Conservation (phyloP, 1,140 invertebrate species). For the Drosophila biarmipes region DNA sequence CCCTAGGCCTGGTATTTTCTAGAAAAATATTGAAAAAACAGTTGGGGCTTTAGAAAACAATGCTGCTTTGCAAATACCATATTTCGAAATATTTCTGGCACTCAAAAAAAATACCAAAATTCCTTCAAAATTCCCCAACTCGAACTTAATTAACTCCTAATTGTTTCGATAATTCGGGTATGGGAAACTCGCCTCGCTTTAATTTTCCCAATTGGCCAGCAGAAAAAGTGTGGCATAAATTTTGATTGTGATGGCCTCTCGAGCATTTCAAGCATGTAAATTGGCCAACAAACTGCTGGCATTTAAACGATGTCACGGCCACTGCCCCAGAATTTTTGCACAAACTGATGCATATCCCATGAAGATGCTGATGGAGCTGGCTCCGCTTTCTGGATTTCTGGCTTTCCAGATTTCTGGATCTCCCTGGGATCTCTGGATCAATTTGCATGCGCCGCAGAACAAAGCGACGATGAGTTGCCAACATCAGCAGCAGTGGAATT, state of each 20-base stretch:
- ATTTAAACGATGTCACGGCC: not conserved
- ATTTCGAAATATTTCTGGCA: too few relatives aligned
- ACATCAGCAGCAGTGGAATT: constrained; percentile 3
- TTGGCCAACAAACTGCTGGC: constrained; percentile 9
- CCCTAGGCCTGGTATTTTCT: too few relatives aligned
- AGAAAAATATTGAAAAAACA: too few relatives aligned
- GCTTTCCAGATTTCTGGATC: not conserved
- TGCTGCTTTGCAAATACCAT: too few relatives aligned
- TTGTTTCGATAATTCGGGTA: constrained; percentile 2
- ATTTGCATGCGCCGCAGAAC: constrained; percentile 77
- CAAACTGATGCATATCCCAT: constrained; percentile 76
- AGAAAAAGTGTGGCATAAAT: not conserved
- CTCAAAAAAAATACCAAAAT: too few relatives aligned
- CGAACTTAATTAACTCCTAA: not conserved
- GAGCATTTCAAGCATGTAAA: constrained; percentile 7
- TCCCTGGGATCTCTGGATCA: constrained; percentile 6
- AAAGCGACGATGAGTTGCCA: constrained; percentile 45
- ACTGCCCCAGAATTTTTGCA: constrained; percentile 46
- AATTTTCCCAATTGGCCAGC: not conserved
- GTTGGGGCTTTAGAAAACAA: too few relatives aligned
- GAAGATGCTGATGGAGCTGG: constrained; percentile 52
- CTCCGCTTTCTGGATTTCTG: not conserved
- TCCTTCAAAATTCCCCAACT: not conserved
- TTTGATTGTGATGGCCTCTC: constrained; percentile 1
- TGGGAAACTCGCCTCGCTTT: not conserved